phyloP scores from a whole-genome alignment of 2,797 vertebrate genomes.

The Oryzias dopingdopingensis region DNA sequence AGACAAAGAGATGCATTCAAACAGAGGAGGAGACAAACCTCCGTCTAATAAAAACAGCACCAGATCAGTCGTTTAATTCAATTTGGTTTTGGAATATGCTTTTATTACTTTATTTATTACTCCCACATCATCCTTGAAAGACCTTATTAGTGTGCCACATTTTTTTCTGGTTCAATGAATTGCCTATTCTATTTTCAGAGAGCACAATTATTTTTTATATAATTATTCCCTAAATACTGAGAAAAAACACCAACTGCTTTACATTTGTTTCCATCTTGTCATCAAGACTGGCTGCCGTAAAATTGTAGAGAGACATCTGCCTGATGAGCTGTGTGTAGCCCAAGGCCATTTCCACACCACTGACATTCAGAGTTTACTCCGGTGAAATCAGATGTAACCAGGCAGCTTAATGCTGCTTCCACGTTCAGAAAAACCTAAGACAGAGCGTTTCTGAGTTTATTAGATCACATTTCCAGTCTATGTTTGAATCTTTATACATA shows the following conservation, averaged over 20 bases:
- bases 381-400: constrained; percentile 30
- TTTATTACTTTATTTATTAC: constrained; percentile 54
- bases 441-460: not conserved
- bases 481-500: not conserved
- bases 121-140: constrained; percentile 31
- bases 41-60: constrained; percentile 46
- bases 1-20: constrained; percentile 60
- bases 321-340: constrained; percentile 49
- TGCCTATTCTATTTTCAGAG: too few species aligned
- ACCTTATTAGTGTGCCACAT: constrained; percentile 7
- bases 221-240: too few species aligned
- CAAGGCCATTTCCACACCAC: constrained; percentile 38
- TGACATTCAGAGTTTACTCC: constrained; percentile 28
- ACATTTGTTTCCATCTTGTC: constrained; percentile 6
- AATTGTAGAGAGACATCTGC: constrained; percentile 37
- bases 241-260: too few species aligned
- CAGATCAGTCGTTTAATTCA: constrained; percentile 54
- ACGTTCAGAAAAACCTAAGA: constrained; percentile 10
- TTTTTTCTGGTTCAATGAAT: constrained; percentile 19
- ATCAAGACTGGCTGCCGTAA: constrained; percentile 32
- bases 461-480: not conserved
- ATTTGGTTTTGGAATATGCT: constrained; percentile 48
- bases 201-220: too few species aligned
- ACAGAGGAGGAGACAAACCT: constrained; percentile 69
- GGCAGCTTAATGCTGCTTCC: constrained; percentile 9